phyloP scores from a whole-genome alignment of 2,113 vertebrate genomes.

The Xyrauchen texanus region DNA sequence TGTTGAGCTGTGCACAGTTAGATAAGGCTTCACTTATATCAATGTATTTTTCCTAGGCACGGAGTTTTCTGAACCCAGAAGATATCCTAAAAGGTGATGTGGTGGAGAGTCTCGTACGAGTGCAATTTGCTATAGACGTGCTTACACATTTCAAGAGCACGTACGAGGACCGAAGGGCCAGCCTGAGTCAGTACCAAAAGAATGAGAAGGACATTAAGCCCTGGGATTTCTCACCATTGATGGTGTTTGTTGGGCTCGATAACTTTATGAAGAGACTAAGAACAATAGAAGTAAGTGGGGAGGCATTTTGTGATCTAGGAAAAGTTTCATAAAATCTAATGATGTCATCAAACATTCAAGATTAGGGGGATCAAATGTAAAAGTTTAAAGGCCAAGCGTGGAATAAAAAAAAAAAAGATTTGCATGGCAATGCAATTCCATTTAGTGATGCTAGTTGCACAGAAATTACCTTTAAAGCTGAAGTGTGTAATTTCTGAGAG shows the following conservation, averaged over 20 bases:
- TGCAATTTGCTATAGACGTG: constrained; percentile 72
- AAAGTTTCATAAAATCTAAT: background rate
- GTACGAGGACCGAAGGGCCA: constrained; percentile 75
- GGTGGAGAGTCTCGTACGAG: constrained; percentile 80
- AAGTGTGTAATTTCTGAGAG: too few species aligned
- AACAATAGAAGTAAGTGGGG: constrained; percentile 76
- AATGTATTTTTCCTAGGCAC: constrained; percentile 70
- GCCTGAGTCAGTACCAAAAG: constrained; percentile 74
- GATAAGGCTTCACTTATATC: background rate
- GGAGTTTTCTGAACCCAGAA: constrained; percentile 78
- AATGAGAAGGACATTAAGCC: constrained; percentile 67
- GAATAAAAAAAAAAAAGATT: too few species aligned
- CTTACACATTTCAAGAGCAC: constrained; percentile 75
- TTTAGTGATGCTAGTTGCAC: too few species aligned
- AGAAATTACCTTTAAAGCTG: too few species aligned
- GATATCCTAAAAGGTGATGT: constrained; percentile 86
- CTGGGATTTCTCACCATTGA: constrained; percentile 80
- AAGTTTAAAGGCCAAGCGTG: too few species aligned
- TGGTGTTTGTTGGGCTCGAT: constrained; percentile 83
- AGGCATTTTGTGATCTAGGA: background rate
- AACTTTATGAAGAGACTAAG: constrained; percentile 77
- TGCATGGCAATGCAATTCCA: too few species aligned
- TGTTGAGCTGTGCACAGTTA: background rate
- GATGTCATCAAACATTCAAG: too few species aligned
- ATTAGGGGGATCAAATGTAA: too few species aligned